A percentile compares a stretch with the other conserved stretches of the same genome.
Evolutionary conservation across 2,888 invertebrate species (phyloP).

Genomic region (Lagria hirta): DNA sequence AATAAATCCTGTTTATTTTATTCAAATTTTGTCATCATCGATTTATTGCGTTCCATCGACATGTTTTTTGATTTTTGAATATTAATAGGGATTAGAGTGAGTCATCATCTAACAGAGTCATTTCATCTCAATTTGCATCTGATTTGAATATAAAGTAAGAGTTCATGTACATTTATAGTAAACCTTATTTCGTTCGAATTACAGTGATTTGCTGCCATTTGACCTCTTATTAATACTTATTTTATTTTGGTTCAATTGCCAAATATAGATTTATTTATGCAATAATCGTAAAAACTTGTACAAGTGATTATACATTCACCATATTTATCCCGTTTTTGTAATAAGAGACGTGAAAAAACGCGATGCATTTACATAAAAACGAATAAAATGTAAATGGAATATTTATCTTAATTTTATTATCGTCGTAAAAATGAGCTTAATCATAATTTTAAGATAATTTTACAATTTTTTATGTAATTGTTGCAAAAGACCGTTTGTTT

Average conservation of each 20-base stretch:
- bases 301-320: conserved; percentile 21
- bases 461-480: conserved; percentile 19
- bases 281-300: conserved; percentile 16
- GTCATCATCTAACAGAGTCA: too few relatives aligned
- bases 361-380: conserved; percentile 24
- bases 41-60: conserved; percentile 9
- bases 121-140: conserved; percentile 19
- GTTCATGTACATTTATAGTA: conserved; percentile 8
- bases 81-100: conserved; percentile 14
- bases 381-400: conserved; percentile 26
- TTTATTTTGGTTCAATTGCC: conserved; percentile 14
- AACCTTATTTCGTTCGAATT: conserved; percentile 12
- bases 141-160: conserved; percentile 19
- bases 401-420: conserved; percentile 27
- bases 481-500: conserved; percentile 16
- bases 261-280: conserved; percentile 27
- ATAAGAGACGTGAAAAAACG: conserved; percentile 23
- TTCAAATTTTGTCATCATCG: conserved; percentile 16
- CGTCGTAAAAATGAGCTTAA: conserved; percentile 21
- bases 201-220: conserved; percentile 23
- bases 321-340: conserved; percentile 23
- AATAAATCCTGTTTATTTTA: conserved; percentile 21
- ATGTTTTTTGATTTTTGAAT: conserved; percentile 3
- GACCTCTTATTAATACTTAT: conserved; percentile 18
- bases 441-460: conserved; percentile 20